Evolutionary conservation across 2,113 vertebrate genomes (phyloP), one percentile per base, ranked within the genome.

Genomic region (Acanthisitta chloris): DNA sequence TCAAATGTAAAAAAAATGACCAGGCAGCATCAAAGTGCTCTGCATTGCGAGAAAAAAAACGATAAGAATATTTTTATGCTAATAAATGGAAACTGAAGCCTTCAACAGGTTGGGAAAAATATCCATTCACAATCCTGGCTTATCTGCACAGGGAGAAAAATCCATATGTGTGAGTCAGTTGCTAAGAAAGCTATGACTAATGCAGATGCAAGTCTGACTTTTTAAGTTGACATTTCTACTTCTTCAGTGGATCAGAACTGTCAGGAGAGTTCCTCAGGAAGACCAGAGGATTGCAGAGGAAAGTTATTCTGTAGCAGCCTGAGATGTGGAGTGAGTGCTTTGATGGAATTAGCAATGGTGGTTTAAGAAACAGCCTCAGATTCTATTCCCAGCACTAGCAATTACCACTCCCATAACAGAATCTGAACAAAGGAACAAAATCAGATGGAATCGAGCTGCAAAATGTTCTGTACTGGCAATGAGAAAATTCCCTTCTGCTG

Each of bases 201-300:
- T 90, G 74, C 90, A 94, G 90, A 92, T 62, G 90, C 76, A 90
- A 83, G 58, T 62, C 92, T 90, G 92, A 88, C 67, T 97, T 95
- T 91, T 92, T 81, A 93, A 93, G 80, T 86, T 90, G 95, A 94
- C 92, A 86, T 92, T 96, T 96, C 80, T 93, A 42, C 90, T 95
- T 94, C 92, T 94, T 20, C 72, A 82, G 67, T 70, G 79, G 79
- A 92, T 94, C 95, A 90, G 74, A 95, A 85, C 79, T 93, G 92
- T 95, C 95, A 97, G 82, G 20, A 86, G 72, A 86, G 76, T 49
- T 93, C 82, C 87, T 54, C 76, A 94, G 92, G 92, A 72, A 85
- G 77, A 92, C 57, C 61, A 64, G 70, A 79, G 73, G 77, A 92
- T 71, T 84, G 91, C 31, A 82, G 46, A 76, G 52, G 34, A 79